These are phyloP conservation scores for Drosophila murphyi DNA, from an alignment of 1,140 invertebrate species.

Conservation along the genomic window DNA sequence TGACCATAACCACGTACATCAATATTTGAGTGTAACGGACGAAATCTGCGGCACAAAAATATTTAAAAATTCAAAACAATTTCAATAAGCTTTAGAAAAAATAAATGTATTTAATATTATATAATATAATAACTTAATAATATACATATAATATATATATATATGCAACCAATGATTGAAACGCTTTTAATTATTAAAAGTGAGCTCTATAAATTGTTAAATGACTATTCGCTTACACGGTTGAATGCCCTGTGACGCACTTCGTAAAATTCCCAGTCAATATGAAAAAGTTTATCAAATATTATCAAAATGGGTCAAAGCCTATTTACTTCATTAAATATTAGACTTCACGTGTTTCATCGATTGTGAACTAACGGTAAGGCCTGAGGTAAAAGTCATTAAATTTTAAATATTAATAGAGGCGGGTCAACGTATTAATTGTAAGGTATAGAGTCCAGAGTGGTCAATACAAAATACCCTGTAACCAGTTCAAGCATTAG, in stretches of 20 bases:
- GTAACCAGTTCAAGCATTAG: too few species aligned
- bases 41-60: neutral
- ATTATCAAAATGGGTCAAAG: neutral
- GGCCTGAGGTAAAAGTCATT: neutral
- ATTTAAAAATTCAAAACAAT: neutral
- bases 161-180: neutral
- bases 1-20: neutral
- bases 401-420: neutral
- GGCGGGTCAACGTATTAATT: neutral
- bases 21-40: neutral
- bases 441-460: too few species aligned
- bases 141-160: too few species aligned
- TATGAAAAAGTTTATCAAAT: neutral
- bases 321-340: conserved; percentile 1
- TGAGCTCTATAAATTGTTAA: neutral
- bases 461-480: neutral
- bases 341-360: neutral
- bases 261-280: conserved; percentile 9
- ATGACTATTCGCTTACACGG: neutral
- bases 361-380: neutral
- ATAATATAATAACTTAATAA: neutral
- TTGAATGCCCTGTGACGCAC: neutral
- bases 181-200: neutral
- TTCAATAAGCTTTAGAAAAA: neutral
- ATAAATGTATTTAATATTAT: neutral